phyloP scores from a whole-genome alignment of 2,113 vertebrate genomes.

The Etheostoma cragini region DNA sequence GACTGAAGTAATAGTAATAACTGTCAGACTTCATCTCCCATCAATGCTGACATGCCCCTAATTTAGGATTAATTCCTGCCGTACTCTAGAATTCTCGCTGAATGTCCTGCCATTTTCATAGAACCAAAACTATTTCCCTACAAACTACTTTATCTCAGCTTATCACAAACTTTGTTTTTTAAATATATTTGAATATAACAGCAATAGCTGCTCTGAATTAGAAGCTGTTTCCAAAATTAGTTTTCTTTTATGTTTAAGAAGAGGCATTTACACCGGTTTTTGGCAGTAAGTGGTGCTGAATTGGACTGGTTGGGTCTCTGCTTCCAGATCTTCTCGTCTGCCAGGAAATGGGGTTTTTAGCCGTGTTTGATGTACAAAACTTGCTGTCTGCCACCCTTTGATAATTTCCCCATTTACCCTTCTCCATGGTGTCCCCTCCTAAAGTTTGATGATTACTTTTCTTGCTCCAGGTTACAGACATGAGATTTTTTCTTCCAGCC shows the following conservation, averaged over 20 bases:
- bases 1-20: slow-evolving; percentile 74
- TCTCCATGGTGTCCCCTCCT: slow-evolving; percentile 11
- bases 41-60: slow-evolving; percentile 69
- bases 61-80: slow-evolving; percentile 76
- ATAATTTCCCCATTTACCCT: slow-evolving; percentile 25
- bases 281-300: slow-evolving; percentile 8
- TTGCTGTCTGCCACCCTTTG: slow-evolving; percentile 37
- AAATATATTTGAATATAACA: background rate
- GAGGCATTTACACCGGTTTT: background rate
- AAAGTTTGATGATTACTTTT: slow-evolving; percentile 63
- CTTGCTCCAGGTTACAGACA: slow-evolving; percentile 64
- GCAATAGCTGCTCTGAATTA: background rate
- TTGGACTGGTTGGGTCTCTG: slow-evolving; percentile 27
- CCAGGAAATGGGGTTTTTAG: slow-evolving; percentile 19
- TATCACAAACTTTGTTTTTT: slow-evolving; percentile 11
- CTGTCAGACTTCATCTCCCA: slow-evolving; percentile 72
- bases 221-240: slow-evolving; percentile 24
- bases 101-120: slow-evolving; percentile 41
- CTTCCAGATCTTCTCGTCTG: slow-evolving; percentile 20
- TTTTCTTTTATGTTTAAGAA: background rate
- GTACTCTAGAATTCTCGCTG: slow-evolving; percentile 42
- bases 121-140: slow-evolving; percentile 35
- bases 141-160: slow-evolving; percentile 41
- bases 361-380: slow-evolving; percentile 41
- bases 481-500: slow-evolving; percentile 44